Evolutionary conservation across 2,797 vertebrate genomes (phyloP).

Genomic region (Spizella passerina): DNA sequence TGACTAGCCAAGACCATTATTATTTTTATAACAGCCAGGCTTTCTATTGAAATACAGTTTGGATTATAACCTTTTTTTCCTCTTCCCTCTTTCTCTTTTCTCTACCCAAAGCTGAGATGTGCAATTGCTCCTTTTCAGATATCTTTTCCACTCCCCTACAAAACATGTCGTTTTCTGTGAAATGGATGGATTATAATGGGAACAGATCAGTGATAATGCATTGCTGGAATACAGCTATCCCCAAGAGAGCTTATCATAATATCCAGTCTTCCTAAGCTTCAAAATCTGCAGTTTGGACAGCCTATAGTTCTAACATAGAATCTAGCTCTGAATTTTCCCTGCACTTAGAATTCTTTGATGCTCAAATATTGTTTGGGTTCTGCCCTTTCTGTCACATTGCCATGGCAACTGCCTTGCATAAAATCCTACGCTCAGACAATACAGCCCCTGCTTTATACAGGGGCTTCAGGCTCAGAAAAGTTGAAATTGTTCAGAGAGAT

Average conservation of each 20-base stretch:
- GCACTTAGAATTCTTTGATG: slow-evolving; percentile 23
- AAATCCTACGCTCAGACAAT: slow-evolving; percentile 9
- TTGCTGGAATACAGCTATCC: slow-evolving; percentile 40
- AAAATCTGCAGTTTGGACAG: slow-evolving; percentile 14
- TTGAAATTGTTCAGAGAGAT: slow-evolving; percentile 57
- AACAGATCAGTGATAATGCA: slow-evolving; percentile 54
- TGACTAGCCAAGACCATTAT: slow-evolving; percentile 46
- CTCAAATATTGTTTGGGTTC: slow-evolving; percentile 39
- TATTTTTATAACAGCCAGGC: slow-evolving; percentile 40
- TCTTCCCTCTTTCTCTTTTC: background rate
- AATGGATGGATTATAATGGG: slow-evolving; percentile 42
- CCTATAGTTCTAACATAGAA: slow-evolving; percentile 3
- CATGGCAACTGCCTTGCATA: slow-evolving; percentile 44
- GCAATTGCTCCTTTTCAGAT: slow-evolving; percentile 23
- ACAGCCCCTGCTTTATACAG: background rate
- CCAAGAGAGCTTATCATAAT: slow-evolving; percentile 31
- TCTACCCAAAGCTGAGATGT: background rate
- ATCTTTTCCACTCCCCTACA: slow-evolving; percentile 31
- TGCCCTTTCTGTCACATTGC: background rate
- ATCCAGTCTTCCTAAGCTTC: slow-evolving; percentile 40
- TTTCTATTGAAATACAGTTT: slow-evolving; percentile 46
- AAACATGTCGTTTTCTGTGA: slow-evolving; percentile 22
- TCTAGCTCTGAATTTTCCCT: slow-evolving; percentile 16
- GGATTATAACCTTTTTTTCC: background rate
- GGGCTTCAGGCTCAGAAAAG: slow-evolving; percentile 24